phyloP scores from a whole-genome alignment of 2,888 invertebrate species.

The Habroteleia sp. region DNA sequence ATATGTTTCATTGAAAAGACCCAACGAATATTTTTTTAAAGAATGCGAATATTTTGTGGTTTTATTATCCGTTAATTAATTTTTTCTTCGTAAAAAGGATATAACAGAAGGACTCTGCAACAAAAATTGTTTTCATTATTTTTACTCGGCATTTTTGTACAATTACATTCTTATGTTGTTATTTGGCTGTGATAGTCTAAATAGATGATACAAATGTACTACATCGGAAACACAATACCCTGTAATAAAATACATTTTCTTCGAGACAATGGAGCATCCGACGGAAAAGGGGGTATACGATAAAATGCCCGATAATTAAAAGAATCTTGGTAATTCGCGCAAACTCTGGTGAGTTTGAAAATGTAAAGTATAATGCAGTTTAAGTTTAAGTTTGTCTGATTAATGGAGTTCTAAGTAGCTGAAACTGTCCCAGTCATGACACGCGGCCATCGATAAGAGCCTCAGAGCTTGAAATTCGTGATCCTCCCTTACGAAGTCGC shows the following conservation, averaged over 20 bases:
- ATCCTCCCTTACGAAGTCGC: conserved; percentile 22
- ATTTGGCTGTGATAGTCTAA: background rate
- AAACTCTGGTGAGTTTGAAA: conserved; percentile 22
- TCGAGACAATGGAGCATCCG: background rate
- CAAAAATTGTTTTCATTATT: too few relatives aligned
- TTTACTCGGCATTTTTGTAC: too few relatives aligned
- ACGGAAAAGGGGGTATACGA: conserved; percentile 1
- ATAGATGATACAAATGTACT: conserved; percentile 5
- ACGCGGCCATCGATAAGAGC: conserved; percentile 40
- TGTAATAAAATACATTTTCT: conserved; percentile 3
- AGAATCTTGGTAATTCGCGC: conserved; percentile 40
- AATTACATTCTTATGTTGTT: too few relatives aligned
- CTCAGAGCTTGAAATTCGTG: conserved; percentile 38
- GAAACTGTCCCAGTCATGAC: conserved; percentile 40
- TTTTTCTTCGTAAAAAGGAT: too few relatives aligned
- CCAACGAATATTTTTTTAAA: too few relatives aligned
- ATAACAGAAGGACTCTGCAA: too few relatives aligned
- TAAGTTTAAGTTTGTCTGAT: conserved; percentile 65
- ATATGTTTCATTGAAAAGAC: too few relatives aligned
- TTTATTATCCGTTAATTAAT: too few relatives aligned
- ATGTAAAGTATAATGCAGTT: conserved; percentile 51
- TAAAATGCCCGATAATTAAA: conserved; percentile 38
- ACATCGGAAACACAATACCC: background rate
- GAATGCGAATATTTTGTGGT: too few relatives aligned
- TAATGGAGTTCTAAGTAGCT: conserved; percentile 68